A percentile compares a stretch with the other conserved stretches of the same genome.
phyloP scores from a whole-genome alignment of 2,113 vertebrate genomes.

The Anser cygnoides region DNA sequence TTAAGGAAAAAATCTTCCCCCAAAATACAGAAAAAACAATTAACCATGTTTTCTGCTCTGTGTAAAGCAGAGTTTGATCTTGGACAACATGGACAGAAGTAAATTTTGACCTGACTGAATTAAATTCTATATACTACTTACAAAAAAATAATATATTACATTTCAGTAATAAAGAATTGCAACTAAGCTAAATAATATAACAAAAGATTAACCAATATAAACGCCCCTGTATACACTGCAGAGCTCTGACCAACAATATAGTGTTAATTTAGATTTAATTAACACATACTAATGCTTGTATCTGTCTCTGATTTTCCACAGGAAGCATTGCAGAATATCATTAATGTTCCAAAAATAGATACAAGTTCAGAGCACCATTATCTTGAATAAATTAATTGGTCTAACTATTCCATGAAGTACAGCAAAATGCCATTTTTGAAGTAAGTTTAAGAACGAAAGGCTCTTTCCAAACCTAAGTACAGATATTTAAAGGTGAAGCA shows the following conservation, averaged over 20 bases:
- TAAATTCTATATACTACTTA: background rate
- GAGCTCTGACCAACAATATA: background rate
- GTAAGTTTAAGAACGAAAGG: background rate
- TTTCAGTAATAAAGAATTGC: background rate
- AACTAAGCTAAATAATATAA: background rate
- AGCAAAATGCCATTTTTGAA: background rate
- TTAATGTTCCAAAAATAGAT: conserved; percentile 51
- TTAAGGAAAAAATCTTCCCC: background rate
- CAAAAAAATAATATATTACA: background rate
- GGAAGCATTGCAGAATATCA: conserved; percentile 4
- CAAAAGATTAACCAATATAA: background rate
- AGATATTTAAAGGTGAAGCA: conserved; percentile 37
- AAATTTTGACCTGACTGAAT: background rate
- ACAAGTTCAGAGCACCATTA: conserved; percentile 18
- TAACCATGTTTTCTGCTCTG: background rate
- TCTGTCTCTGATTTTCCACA: conserved; percentile 45
- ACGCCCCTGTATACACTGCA: background rate
- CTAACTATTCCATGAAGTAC: background rate
- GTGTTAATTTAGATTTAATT: conserved; percentile 19
- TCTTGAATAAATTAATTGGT: conserved; percentile 43
- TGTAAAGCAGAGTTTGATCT: background rate
- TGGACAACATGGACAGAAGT: background rate
- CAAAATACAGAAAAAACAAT: too few relatives aligned
- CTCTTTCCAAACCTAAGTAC: conserved; percentile 27
- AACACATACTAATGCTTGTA: background rate